Conservation (phyloP, 1,140 invertebrate species). For the Cyrtorhinus lividipennis region DNA sequence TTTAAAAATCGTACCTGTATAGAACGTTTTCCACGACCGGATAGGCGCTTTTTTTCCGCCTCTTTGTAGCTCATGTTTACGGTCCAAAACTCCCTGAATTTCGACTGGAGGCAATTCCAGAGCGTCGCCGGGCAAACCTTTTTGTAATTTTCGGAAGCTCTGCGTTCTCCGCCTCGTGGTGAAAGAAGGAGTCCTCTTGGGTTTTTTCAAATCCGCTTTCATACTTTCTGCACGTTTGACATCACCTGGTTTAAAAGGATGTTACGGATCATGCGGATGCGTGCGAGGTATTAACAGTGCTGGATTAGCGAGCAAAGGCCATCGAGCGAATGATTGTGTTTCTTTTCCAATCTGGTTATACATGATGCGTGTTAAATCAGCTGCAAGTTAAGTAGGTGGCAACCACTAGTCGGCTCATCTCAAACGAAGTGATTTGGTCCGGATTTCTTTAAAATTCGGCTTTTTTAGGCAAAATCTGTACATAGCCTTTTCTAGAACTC, state of each 20-base stretch:
- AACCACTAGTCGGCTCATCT: too few species aligned
- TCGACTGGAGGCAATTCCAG: slow-evolving; percentile 74
- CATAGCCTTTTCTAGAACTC: too few species aligned
- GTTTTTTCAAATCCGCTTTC: slow-evolving; percentile 59
- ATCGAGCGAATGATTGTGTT: too few species aligned
- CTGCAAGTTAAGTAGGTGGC: too few species aligned
- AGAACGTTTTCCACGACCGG: slow-evolving; percentile 88
- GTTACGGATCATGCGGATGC: not conserved
- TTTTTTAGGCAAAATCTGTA: too few species aligned
- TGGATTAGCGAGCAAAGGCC: too few species aligned
- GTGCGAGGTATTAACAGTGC: too few species aligned
- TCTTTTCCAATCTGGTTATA: too few species aligned
- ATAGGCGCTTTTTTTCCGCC: slow-evolving; percentile 89
- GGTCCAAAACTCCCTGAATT: slow-evolving; percentile 78
- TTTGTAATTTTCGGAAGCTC: slow-evolving; percentile 67
- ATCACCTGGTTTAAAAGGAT: slow-evolving; percentile 28
- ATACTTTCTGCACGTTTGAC: slow-evolving; percentile 78
- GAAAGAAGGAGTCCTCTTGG: slow-evolving; percentile 86
- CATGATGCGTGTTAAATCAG: too few species aligned
- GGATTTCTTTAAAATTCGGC: too few species aligned
- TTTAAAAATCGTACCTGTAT: slow-evolving; percentile 46
- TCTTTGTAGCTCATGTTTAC: slow-evolving; percentile 86
- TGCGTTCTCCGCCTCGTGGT: slow-evolving; percentile 78
- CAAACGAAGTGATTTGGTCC: too few species aligned
- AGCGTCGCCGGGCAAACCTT: slow-evolving; percentile 42